Evolutionary conservation across 2,113 vertebrate species (phyloP).

Genomic region (Silurus asotus): DNA sequence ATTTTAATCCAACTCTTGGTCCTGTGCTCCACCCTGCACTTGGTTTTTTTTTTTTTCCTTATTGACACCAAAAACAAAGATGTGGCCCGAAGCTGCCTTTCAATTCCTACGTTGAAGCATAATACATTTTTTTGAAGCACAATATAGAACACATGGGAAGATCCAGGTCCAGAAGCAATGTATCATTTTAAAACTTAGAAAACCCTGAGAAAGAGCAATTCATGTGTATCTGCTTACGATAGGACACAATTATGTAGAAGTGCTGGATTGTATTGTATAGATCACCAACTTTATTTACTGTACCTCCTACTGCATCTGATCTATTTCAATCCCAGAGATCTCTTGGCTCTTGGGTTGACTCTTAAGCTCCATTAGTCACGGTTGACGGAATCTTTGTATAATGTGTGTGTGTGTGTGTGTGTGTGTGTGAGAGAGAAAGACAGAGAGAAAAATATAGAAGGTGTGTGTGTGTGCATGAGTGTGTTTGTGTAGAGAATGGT

Average conservation of each 20-base stretch:
- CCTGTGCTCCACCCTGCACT: neutral
- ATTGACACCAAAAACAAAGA: constrained; percentile 10
- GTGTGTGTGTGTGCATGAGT: neutral
- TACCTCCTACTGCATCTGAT: neutral
- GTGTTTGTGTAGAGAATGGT: constrained; percentile 1
- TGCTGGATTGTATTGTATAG: neutral
- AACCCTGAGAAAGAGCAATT: neutral
- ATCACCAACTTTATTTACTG: neutral
- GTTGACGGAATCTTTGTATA: constrained; percentile 20
- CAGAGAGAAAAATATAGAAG: no score
- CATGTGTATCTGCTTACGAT: neutral
- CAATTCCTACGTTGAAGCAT: neutral
- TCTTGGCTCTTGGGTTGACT: neutral
- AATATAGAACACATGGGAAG: neutral
- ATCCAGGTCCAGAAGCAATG: neutral
- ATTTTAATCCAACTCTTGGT: neutral
- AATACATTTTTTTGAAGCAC: neutral
- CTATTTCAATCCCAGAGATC: constrained; percentile 15
- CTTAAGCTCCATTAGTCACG: constrained; percentile 28
- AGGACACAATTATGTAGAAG: neutral
- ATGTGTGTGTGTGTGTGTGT: constrained; percentile 9
- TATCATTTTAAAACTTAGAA: no score
- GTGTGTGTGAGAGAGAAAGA: neutral
- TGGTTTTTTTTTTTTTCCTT: neutral
- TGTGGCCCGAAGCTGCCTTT: neutral